Evolutionary conservation across 2,113 vertebrate genomes (phyloP), one percentile per base, ranked within the genome.

Genomic region (Salvelinus namaycush): DNA sequence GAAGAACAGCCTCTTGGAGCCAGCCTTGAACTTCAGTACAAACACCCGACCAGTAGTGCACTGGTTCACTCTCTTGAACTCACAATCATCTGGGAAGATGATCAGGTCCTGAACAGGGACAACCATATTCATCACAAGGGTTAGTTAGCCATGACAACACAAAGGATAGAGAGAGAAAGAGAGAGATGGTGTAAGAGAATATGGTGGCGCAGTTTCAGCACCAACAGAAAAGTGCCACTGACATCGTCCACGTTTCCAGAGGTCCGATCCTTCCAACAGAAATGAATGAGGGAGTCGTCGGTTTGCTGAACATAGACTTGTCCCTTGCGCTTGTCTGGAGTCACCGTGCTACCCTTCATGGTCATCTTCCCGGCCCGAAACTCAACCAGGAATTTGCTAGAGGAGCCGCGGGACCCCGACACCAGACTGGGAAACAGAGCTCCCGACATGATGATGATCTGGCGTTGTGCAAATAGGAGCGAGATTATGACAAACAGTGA

Each of bases 221-320:
- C 18, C n/a, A 34, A 68, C 6, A 22, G 12, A 26, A 12, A 72
- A 62, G 67, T 68, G 24, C 6, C 29, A 91, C 97, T 96, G 71
- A 98, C 97, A 48, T 99, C 97, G 3, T 98, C 96, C 18, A 97
- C 96, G 0, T 93, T 98, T 31, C 96, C 97, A 0, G 96, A 96
- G 3, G 97, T 97, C 77, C 97, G 91, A 87, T 99, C 97, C 84
- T 98, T 98, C 97, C 97, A 99, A 90, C 97, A 99, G 90, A 99
- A 97, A 90, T 99, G 97, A 76, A 99, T 98, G 81, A 99, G 96
- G 12, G 97, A 98, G 89, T 99, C 97, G 0, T 99, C 97, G 0
- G 97, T 99, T 81, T 99, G 97, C 91, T 99, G 97, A 83, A 99
- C 96, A 90, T 98, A 99, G 44, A 98, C 97, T 0, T 96, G 95